These are phyloP conservation scores for Drosophila melanosoma DNA, from an alignment of 2,888 invertebrate species.

Conservation along the genomic window DNA sequence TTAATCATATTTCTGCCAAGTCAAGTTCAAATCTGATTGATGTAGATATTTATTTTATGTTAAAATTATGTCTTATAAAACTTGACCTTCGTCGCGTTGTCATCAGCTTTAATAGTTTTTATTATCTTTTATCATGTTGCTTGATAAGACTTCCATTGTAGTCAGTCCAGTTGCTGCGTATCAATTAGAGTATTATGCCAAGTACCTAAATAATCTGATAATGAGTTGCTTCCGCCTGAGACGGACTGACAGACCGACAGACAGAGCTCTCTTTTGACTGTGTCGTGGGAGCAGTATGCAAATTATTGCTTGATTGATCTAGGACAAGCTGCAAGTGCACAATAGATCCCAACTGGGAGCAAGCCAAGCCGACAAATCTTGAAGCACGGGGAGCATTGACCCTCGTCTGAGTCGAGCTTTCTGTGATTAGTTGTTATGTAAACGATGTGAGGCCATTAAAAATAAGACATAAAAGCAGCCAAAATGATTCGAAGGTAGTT, in stretches of 20 bases:
- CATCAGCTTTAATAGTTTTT: background rate
- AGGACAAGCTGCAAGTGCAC: slow-evolving; percentile 30
- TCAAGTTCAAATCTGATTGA: background rate
- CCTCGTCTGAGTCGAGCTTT: slow-evolving; percentile 38
- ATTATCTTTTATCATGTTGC: slow-evolving; percentile 18
- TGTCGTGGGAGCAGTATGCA: slow-evolving; percentile 62
- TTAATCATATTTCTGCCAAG: background rate
- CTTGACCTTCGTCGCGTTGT: background rate
- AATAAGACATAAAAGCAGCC: slow-evolving; percentile 24
- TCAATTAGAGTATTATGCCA: slow-evolving; percentile 51
- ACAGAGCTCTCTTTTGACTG: background rate
- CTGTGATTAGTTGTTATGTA: slow-evolving; percentile 54
- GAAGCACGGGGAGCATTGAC: slow-evolving; percentile 51
- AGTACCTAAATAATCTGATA: slow-evolving; percentile 60
- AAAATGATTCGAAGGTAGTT: background rate
- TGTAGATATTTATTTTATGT: background rate
- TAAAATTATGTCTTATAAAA: background rate
- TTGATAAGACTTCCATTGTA: slow-evolving; percentile 40
- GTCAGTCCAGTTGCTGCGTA: slow-evolving; percentile 23
- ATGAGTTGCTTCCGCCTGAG: slow-evolving; percentile 60
- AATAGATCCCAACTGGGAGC: slow-evolving; percentile 9
- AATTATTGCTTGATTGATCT: slow-evolving; percentile 53
- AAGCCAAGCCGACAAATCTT: slow-evolving; percentile 10
- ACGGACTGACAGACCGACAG: background rate
- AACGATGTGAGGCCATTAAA: slow-evolving; percentile 59